A percentile compares a stretch with the other conserved stretches of the same genome.
These are phyloP conservation scores for Pristionchus japonicus DNA, from an alignment of 2,888 invertebrate species.

Conservation along the genomic window DNA sequence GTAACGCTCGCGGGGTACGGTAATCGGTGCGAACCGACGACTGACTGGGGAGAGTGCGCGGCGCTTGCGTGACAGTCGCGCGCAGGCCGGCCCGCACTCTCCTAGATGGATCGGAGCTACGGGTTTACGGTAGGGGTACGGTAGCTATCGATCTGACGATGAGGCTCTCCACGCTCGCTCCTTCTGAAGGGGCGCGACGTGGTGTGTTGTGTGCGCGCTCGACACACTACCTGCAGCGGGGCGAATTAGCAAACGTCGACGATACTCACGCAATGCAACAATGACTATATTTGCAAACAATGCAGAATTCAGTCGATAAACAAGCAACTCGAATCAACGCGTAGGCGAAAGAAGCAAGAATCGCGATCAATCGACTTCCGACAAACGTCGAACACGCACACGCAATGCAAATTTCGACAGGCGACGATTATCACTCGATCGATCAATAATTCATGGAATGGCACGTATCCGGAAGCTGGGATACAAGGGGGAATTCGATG, in stretches of 20 bases:
- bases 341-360: neutral
- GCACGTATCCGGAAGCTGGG: neutral
- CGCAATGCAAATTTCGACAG: neutral
- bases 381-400: neutral
- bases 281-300: neutral
- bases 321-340: neutral
- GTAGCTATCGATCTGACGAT: neutral
- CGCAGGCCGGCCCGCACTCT: slow-evolving; percentile 17
- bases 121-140: neutral
- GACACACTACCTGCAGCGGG: slow-evolving; percentile 28
- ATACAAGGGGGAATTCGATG: neutral
- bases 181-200: slow-evolving; percentile 11
- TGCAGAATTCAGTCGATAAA: too few species aligned
- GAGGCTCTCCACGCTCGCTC: slow-evolving; percentile 14
- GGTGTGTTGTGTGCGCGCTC: slow-evolving; percentile 13
- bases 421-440: slow-evolving; percentile 9
- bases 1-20: neutral
- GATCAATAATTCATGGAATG: slow-evolving; percentile 11
- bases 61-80: slow-evolving; percentile 28
- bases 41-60: slow-evolving; percentile 36
- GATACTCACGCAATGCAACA: neutral
- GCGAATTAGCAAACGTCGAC: neutral
- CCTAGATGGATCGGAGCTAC: slow-evolving; percentile 14
- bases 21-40: neutral
- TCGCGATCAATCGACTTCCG: neutral